Evolutionary conservation across 2,888 invertebrate genomes (phyloP).

Genomic region (Stenotaenia linearis): DNA sequence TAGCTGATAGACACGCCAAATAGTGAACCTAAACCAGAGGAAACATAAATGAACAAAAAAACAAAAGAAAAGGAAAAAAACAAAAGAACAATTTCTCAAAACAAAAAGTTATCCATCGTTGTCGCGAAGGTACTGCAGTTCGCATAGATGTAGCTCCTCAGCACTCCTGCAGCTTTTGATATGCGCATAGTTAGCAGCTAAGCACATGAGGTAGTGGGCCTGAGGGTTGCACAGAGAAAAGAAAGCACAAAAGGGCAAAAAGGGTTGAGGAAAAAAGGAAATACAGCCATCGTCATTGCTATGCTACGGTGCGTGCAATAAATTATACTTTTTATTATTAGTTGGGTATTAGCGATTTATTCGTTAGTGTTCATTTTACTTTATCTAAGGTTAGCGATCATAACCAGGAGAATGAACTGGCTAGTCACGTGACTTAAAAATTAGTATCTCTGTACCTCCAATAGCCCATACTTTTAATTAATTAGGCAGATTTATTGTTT

Average conservation of each 20-base stretch:
- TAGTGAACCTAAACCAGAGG: slow-evolving; percentile 62
- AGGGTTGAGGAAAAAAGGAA: background rate
- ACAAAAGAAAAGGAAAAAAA: background rate
- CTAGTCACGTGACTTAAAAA: too few relatives aligned
- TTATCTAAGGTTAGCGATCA: too few relatives aligned
- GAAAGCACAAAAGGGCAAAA: slow-evolving; percentile 21
- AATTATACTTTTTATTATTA: background rate
- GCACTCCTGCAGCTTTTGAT: slow-evolving; percentile 91
- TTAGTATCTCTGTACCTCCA: too few relatives aligned
- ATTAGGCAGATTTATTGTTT: too few relatives aligned
- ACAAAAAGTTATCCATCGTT: slow-evolving; percentile 42
- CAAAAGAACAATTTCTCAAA: background rate
- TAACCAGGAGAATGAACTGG: too few relatives aligned
- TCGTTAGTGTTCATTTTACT: too few relatives aligned
- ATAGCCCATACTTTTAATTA: too few relatives aligned
- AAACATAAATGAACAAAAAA: background rate
- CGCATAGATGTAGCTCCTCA: slow-evolving; percentile 69
- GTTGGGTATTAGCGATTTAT: too few relatives aligned
- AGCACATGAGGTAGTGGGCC: slow-evolving; percentile 87
- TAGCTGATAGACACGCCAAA: slow-evolving; percentile 88
- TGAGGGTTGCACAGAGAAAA: slow-evolving; percentile 41
- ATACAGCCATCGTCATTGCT: slow-evolving; percentile 4
- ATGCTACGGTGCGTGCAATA: slow-evolving; percentile 11
- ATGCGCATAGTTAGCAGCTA: slow-evolving; percentile 91
- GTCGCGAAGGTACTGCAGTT: slow-evolving; percentile 77